phyloP scores from a whole-genome alignment of 2,888 invertebrate species.

The Glaucopsyche alexis region DNA sequence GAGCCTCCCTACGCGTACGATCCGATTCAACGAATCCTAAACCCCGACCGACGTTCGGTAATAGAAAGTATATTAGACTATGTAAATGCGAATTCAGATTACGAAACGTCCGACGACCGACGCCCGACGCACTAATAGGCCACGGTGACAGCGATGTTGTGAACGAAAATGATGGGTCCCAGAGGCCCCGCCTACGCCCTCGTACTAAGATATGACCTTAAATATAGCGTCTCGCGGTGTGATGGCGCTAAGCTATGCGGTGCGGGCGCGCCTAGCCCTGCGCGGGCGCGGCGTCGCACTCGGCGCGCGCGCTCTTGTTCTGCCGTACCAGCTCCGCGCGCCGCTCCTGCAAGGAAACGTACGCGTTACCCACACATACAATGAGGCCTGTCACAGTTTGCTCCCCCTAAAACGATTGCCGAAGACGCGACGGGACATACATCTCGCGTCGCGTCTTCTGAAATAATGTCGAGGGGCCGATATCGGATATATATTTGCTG shows the following conservation, averaged over 20 bases:
- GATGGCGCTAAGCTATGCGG: conserved; percentile 33
- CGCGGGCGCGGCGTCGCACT: conserved; percentile 80
- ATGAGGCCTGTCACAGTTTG: background rate
- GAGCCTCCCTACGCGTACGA: background rate
- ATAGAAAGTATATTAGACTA: conserved; percentile 39
- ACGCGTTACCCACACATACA: background rate
- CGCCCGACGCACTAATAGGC: conserved; percentile 39
- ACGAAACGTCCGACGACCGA: conserved; percentile 34
- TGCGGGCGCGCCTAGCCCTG: conserved; percentile 58
- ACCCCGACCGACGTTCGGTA: conserved; percentile 33
- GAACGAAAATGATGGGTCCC: conserved; percentile 5
- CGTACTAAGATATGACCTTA: conserved; percentile 27
- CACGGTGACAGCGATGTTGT: conserved; percentile 44
- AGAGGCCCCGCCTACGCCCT: conserved; percentile 22
- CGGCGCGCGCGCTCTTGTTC: conserved; percentile 88
- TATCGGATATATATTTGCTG: no score
- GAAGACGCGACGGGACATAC: no score
- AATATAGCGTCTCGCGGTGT: conserved; percentile 23
- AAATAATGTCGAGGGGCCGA: no score
- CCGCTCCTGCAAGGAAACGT: conserved; percentile 84
- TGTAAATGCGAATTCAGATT: conserved; percentile 29
- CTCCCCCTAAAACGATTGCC: background rate
- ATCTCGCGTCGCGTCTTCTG: no score
- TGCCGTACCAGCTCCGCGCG: conserved; percentile 94
- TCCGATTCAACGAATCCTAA: conserved; percentile 25